phyloP scores from a whole-genome alignment of 2,797 vertebrate species.

The Pseudotriccus pelzelni region DNA sequence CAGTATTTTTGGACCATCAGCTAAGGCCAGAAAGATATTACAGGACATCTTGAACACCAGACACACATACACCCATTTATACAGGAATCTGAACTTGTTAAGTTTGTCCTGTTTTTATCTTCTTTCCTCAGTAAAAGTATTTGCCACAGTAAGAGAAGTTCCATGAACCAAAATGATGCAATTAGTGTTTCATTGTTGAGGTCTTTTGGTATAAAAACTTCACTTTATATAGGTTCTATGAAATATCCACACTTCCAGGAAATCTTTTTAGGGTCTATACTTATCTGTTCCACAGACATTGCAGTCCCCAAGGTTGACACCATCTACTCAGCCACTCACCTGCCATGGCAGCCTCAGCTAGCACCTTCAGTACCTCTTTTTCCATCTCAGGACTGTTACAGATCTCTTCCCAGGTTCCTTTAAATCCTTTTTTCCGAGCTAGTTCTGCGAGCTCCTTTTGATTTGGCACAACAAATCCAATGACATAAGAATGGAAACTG shows the following conservation, averaged over 20 bases:
- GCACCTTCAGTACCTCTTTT: constrained; percentile 87
- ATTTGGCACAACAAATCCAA: constrained; percentile 96
- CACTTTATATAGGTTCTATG: not conserved
- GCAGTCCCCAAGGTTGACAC: not conserved
- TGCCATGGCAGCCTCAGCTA: constrained; percentile 84
- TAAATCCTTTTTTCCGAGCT: constrained; percentile 82
- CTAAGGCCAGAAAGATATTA: not conserved
- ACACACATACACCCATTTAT: not conserved
- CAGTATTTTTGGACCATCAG: not conserved
- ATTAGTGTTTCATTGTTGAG: not conserved
- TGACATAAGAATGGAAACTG: constrained; percentile 93
- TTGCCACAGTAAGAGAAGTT: not conserved
- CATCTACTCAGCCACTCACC: constrained; percentile 74
- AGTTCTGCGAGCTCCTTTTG: constrained; percentile 89
- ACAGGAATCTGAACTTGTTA: not conserved
- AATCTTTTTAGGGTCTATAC: not conserved
- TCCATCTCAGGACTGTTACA: constrained; percentile 88
- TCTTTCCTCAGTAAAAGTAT: not conserved
- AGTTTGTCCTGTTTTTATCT: not conserved
- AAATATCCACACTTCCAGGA: fast-evolving
- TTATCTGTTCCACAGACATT: not conserved
- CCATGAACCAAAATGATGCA: not conserved
- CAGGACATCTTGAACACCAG: not conserved
- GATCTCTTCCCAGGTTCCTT: constrained; percentile 86
- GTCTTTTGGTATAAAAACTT: not conserved